A percentile compares a stretch with the other conserved stretches of the same genome.
These are phyloP conservation scores for Branchipolynoe longqiensis DNA, from an alignment of 2,888 invertebrate species.

Conservation along the genomic window DNA sequence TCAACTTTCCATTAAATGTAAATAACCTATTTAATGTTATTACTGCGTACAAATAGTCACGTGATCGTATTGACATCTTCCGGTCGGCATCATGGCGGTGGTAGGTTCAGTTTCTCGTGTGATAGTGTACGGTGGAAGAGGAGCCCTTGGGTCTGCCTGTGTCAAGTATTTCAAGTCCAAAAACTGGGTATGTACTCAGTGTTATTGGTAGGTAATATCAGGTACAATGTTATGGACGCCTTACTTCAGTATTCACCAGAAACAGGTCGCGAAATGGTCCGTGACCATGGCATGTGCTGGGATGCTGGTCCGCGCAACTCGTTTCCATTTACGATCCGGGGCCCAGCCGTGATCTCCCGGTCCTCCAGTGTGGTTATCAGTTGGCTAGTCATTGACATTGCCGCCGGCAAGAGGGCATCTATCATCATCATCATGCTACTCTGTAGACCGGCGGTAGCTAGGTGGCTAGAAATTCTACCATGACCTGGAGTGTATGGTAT, in stretches of 20 bases:
- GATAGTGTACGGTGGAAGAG: slow-evolving; percentile 96
- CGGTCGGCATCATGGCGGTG: slow-evolving; percentile 48
- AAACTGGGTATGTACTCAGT: slow-evolving; percentile 88
- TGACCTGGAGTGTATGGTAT: no score
- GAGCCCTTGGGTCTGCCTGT: slow-evolving; percentile 94
- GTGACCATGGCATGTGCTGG: not conserved
- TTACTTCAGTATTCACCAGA: not conserved
- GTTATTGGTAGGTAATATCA: not conserved
- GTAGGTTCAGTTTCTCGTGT: slow-evolving; percentile 81
- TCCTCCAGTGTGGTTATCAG: slow-evolving; percentile 26
- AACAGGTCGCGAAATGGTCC: not conserved
- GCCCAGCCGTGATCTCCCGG: not conserved
- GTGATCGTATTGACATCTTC: not conserved
- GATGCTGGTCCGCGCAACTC: not conserved
- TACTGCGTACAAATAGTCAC: slow-evolving; percentile 34
- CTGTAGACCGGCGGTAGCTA: not conserved
- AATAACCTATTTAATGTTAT: slow-evolving; percentile 10
- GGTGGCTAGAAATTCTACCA: no score
- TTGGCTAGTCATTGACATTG: slow-evolving; percentile 10
- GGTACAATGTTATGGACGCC: not conserved
- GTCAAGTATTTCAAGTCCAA: slow-evolving; percentile 94
- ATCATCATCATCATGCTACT: not conserved
- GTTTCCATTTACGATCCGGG: not conserved
- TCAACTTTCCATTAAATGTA: not conserved
- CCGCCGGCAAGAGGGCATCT: slow-evolving; percentile 18